A percentile compares a stretch with the other conserved stretches of the same genome.
phyloP scores from a whole-genome alignment of 2,888 invertebrate genomes.

The Dioctria linearis region DNA sequence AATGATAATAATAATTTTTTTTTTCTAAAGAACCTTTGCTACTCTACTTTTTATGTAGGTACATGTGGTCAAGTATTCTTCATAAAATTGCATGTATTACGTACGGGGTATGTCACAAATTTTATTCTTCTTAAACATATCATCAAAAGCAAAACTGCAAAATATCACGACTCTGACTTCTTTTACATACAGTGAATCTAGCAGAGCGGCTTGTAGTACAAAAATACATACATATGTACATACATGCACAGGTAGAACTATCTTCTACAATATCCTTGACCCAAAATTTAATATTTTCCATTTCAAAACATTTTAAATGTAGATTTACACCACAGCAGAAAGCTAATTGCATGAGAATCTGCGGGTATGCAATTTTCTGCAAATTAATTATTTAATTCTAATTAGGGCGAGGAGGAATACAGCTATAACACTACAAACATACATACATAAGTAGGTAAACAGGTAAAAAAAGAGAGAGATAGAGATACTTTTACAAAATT shows the following conservation, averaged over 20 bases:
- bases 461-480: too few relatives aligned
- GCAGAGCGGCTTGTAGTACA: too few relatives aligned
- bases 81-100: too few relatives aligned
- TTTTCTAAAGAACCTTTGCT: too few relatives aligned
- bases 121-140: constrained; percentile 17
- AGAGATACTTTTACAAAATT: too few relatives aligned
- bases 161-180: constrained; percentile 19
- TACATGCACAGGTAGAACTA: too few relatives aligned
- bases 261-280: constrained; percentile 7
- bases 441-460: too few relatives aligned
- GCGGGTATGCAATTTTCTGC: constrained; percentile 34
- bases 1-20: too few relatives aligned
- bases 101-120: constrained; percentile 5
- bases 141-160: constrained; percentile 12
- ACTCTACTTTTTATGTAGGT: too few relatives aligned
- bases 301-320: neutral
- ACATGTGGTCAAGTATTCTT: too few relatives aligned
- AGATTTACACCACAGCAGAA: constrained; percentile 7
- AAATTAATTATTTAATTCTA: constrained; percentile 39
- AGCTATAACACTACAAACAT: neutral
- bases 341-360: constrained; percentile 10
- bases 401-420: constrained; percentile 19
- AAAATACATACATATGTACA: too few relatives aligned
- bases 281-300: neutral
- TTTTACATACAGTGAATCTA: constrained; percentile 5